Base-by-base conservation (phyloP, 2,797 vertebrate species). In the Nannoperca australis region DNA sequence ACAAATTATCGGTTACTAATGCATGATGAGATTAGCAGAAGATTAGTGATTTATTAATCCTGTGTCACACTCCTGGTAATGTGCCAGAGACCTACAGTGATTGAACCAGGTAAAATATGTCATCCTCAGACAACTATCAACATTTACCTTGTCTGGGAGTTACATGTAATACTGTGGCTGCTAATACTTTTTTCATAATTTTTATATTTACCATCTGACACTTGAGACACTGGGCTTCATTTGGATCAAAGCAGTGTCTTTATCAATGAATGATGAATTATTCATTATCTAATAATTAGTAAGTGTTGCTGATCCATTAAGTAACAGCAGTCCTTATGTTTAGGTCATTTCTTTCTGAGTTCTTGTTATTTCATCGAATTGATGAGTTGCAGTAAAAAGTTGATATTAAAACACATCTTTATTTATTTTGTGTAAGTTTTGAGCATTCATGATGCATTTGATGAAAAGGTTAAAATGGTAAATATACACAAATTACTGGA, bases 41-140 rank as follows among this genome's bases (percentile, higher is more conserved):
- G 79, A 83, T 78, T 65, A 82, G 45, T 45, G 77, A 64, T 76
- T 75, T 83, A 64, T 63, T 73, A 88, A 83, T 76, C 49, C 36
- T 17, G 51, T 67, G 61, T 65, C 75, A 85, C 72, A 82, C 65
- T 85, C 36, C 62, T 58, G 54, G 17, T 66, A 27, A 83, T 64
- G 45, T 58, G 38, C 18, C 51, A 70, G 53, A 73, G 22, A 78
- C n/a, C 9, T 5, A 11, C 49, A 58, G 17, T 20, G 44, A 68
- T 38, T 70, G 30, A 70, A 47, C 11, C 53, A 67, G 42, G 68
- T 76, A 32, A 47, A 24, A 74, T 34, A 63, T 74, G 36, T 66
- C 38, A 40, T 50, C 27, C 44, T 10, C 34, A 38, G 53, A 76
- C 38, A 55, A 17, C 6, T 27, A 27, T 27, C 22, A 60, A 53